Evolutionary conservation across 2,888 invertebrate genomes (phyloP).

Genomic region (Hypselothyrea guttata): DNA sequence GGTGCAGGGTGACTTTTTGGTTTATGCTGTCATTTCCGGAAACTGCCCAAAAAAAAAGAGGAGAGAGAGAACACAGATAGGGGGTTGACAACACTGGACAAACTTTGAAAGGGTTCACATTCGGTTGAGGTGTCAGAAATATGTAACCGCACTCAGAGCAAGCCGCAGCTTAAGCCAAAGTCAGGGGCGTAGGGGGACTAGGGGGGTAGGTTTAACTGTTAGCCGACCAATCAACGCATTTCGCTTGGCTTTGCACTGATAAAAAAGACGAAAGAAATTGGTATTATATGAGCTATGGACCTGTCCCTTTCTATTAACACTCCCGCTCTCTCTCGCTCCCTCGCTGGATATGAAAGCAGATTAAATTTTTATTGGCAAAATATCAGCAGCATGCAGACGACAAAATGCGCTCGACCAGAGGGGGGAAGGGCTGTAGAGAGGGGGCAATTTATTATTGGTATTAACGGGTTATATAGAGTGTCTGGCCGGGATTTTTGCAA

Average conservation of each 20-base stretch:
- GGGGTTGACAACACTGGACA: conserved; percentile 33
- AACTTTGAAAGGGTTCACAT: conserved; percentile 41
- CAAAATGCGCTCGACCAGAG: conserved; percentile 15
- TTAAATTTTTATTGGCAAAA: conserved; percentile 78
- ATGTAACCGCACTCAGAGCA: conserved; percentile 47
- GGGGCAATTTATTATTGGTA: conserved; percentile 66
- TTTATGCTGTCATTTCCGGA: conserved; percentile 58
- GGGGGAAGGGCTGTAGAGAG: not conserved
- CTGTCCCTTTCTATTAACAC: too few species aligned
- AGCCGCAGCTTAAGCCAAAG: conserved; percentile 27
- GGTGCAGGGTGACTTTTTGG: conserved; percentile 20
- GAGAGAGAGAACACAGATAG: not conserved
- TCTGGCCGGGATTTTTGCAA: conserved; percentile 34
- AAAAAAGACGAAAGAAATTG: conserved; percentile 32
- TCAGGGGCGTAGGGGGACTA: not conserved
- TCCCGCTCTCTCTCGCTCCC: conserved; percentile 5
- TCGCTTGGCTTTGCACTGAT: conserved; percentile 53
- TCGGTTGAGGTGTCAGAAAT: conserved; percentile 62
- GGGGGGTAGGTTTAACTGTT: conserved; percentile 4
- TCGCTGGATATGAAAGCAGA: conserved; percentile 62
- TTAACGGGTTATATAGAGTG: conserved; percentile 65
- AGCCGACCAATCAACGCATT: conserved; percentile 49
- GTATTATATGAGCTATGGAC: conserved; percentile 50
- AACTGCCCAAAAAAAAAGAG: conserved; percentile 33
- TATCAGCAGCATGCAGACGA: conserved; percentile 55